Percentiles rank a stretch among this genome's conserved stretches.
phyloP scores from a whole-genome alignment of 2,888 invertebrate genomes.

The Leucozona laternaria region DNA sequence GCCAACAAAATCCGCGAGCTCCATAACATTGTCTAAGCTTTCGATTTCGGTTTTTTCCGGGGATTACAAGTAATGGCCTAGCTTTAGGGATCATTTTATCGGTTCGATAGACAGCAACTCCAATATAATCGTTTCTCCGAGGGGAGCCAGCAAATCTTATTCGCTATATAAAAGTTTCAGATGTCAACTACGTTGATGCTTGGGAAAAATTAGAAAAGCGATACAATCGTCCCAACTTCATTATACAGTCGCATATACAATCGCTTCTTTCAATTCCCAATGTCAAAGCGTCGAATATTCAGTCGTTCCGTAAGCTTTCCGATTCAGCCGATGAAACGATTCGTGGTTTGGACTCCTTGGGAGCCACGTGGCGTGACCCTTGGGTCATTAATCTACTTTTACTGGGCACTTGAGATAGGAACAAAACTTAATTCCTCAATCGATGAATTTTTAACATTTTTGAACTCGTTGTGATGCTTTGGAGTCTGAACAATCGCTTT shows the following conservation, averaged over 20 bases:
- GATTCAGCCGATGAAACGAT: slow-evolving; percentile 38
- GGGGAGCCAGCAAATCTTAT: slow-evolving; percentile 6
- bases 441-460: background rate
- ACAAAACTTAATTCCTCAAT: background rate
- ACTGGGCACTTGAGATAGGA: background rate
- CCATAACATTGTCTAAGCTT: slow-evolving; percentile 9
- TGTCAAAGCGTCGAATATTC: slow-evolving; percentile 20
- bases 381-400: background rate
- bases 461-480: slow-evolving; percentile 24
- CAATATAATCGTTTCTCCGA: background rate
- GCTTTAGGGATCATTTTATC: slow-evolving; percentile 18
- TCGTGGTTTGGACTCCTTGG: slow-evolving; percentile 18
- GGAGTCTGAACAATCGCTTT: background rate
- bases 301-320: slow-evolving; percentile 34
- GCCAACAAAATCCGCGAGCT: background rate
- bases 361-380: slow-evolving; percentile 13
- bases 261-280: too few species aligned
- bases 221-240: slow-evolving; percentile 1
- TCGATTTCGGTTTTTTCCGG: slow-evolving; percentile 31
- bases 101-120: background rate
- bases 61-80: slow-evolving; percentile 16
- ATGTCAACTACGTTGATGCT: background rate
- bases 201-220: slow-evolving; percentile 23
- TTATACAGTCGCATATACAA: slow-evolving; percentile 12
- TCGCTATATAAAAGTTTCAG: slow-evolving; percentile 1